Percentiles rank a stretch among this genome's conserved stretches.
phyloP scores from a whole-genome alignment of 2,797 vertebrate species.

The Oreortyx pictus region DNA sequence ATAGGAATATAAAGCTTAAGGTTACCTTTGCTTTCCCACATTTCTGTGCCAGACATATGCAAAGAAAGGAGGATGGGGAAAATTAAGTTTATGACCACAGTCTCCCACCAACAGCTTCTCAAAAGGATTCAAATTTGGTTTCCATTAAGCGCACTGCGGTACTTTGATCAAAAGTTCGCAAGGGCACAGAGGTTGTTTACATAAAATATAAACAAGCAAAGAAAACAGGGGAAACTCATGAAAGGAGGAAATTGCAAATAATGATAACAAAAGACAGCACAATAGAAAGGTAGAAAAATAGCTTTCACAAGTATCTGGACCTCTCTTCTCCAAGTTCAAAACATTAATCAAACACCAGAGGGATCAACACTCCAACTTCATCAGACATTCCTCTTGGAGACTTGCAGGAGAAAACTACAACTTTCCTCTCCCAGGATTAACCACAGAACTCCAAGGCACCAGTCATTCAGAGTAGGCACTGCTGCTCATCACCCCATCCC shows the following conservation, averaged over 20 bases:
- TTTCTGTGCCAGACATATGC: neutral
- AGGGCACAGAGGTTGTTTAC: neutral
- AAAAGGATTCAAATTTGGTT: slow-evolving; percentile 6
- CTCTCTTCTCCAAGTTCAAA: neutral
- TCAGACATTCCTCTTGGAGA: neutral
- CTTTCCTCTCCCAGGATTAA: neutral
- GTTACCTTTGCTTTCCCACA: neutral
- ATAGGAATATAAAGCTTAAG: neutral
- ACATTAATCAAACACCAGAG: neutral
- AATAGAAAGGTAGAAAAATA: neutral
- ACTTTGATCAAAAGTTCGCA: slow-evolving; percentile 23
- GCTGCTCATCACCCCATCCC: neutral
- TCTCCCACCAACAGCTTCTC: neutral
- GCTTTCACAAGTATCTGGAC: neutral
- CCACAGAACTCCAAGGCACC: neutral
- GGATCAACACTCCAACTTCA: neutral
- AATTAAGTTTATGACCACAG: neutral
- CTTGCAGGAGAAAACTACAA: neutral
- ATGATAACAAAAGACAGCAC: neutral
- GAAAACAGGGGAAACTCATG: neutral
- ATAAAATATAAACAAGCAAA: slow-evolving; percentile 15
- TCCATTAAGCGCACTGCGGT: neutral
- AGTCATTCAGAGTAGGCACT: accelerated
- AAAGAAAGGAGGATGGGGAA: neutral
- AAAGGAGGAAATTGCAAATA: neutral